These are phyloP conservation scores for Campylomormyrus numenius DNA, from an alignment of 2,113 vertebrate genomes.

Conservation along the genomic window DNA sequence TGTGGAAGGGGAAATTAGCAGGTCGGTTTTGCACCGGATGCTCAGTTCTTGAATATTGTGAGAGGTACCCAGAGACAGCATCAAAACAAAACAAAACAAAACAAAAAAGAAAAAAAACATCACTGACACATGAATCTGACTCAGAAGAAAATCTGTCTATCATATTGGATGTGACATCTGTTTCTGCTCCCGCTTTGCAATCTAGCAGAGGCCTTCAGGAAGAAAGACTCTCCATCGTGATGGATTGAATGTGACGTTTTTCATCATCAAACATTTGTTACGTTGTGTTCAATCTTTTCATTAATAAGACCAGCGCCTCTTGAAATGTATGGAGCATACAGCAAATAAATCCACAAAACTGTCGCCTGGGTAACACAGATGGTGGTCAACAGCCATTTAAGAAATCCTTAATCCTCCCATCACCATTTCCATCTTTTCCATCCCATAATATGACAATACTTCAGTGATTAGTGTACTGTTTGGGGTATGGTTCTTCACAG, in stretches of 20 bases:
- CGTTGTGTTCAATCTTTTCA: neutral
- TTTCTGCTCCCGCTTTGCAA: neutral
- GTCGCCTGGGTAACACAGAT: neutral
- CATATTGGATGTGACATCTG: neutral
- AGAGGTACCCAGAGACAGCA: neutral
- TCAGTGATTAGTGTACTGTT: constrained; percentile 48
- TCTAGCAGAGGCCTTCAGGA: neutral
- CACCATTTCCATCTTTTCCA: neutral
- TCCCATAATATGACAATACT: constrained; percentile 35
- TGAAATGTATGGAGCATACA: neutral
- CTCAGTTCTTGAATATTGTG: neutral
- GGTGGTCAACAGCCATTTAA: neutral
- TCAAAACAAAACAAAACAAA: neutral
- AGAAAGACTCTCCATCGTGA: neutral
- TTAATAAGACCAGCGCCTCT: neutral
- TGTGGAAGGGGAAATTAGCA: neutral
- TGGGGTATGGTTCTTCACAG: constrained; percentile 30
- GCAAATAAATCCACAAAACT: neutral
- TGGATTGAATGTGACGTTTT: neutral
- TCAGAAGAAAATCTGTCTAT: constrained; percentile 33
- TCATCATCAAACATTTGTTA: constrained; percentile 9
- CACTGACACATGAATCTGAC: constrained; percentile 3
- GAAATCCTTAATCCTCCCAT: neutral
- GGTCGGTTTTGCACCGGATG: neutral
- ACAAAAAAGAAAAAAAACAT: neutral